phyloP scores from a whole-genome alignment of 2,113 vertebrate genomes.

The Callipepla californica region DNA sequence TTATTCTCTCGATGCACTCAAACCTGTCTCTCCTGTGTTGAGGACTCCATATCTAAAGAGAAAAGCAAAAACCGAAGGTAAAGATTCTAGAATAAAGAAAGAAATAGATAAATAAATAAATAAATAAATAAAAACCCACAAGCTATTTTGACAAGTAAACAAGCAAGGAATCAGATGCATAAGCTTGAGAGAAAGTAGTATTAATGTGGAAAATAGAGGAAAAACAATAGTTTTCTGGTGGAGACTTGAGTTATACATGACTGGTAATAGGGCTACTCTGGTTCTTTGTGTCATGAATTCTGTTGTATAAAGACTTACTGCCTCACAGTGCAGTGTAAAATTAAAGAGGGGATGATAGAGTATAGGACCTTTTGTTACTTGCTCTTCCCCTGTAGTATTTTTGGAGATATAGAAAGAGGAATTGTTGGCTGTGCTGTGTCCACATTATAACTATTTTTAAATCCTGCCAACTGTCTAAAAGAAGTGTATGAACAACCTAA shows the following conservation, averaged over 20 bases:
- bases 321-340: background rate
- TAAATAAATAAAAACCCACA: no score
- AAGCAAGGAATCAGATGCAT: background rate
- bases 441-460: background rate
- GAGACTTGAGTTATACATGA: background rate
- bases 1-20: no score
- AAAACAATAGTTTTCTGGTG: background rate
- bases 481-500: background rate
- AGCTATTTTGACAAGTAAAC: background rate
- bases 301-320: background rate
- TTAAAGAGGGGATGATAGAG: background rate
- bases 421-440: background rate
- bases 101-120: no score
- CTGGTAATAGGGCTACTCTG: background rate
- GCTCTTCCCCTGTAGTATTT: background rate
- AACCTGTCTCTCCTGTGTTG: no score
- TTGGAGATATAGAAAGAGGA: background rate
- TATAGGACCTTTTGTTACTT: background rate
- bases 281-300: background rate
- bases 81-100: background rate
- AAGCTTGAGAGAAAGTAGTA: background rate
- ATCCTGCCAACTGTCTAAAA: background rate
- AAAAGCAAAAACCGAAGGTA: background rate
- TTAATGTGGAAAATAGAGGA: background rate
- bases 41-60: background rate